These are phyloP conservation scores for Pararge aegeria DNA, from an alignment of 1,140 invertebrate species.

Conservation along the genomic window DNA sequence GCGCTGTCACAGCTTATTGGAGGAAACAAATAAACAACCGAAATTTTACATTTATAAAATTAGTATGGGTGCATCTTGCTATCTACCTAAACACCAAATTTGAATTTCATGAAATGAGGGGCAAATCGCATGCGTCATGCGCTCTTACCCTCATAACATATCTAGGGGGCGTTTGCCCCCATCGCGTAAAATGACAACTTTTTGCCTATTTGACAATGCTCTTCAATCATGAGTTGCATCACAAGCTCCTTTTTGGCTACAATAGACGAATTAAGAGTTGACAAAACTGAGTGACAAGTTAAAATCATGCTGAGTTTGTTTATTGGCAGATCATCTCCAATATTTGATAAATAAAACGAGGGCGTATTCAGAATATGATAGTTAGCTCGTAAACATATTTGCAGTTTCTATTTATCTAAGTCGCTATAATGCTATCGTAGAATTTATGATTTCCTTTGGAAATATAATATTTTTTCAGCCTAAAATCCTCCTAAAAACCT, in stretches of 20 bases:
- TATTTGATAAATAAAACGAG: constrained; percentile 51
- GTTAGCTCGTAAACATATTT: constrained; percentile 7
- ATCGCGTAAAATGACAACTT: constrained; percentile 53
- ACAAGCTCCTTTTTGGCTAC: constrained; percentile 44
- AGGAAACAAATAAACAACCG: too few species aligned
- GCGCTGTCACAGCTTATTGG: too few species aligned
- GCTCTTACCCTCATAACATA: constrained; percentile 36
- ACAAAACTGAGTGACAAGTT: constrained; percentile 58
- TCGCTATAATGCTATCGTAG: too few species aligned
- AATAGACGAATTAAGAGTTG: constrained; percentile 56
- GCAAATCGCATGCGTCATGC: constrained; percentile 36
- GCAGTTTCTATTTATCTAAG: constrained; percentile 1
- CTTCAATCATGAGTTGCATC: constrained; percentile 43
- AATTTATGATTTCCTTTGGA: too few species aligned
- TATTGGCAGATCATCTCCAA: constrained; percentile 44
- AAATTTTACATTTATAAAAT: too few species aligned
- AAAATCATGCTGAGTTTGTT: constrained; percentile 58
- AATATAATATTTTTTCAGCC: too few species aligned
- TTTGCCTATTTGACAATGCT: constrained; percentile 61
- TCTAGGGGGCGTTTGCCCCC: constrained; percentile 59
- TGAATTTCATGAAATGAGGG: neutral
- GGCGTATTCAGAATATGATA: constrained; percentile 24
- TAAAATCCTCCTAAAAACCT: too few species aligned
- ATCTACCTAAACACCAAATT: neutral
- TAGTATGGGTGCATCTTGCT: too few species aligned